Base-by-base conservation (phyloP, 2,113 vertebrate genomes). In the Nothobranchius furzeri region DNA sequence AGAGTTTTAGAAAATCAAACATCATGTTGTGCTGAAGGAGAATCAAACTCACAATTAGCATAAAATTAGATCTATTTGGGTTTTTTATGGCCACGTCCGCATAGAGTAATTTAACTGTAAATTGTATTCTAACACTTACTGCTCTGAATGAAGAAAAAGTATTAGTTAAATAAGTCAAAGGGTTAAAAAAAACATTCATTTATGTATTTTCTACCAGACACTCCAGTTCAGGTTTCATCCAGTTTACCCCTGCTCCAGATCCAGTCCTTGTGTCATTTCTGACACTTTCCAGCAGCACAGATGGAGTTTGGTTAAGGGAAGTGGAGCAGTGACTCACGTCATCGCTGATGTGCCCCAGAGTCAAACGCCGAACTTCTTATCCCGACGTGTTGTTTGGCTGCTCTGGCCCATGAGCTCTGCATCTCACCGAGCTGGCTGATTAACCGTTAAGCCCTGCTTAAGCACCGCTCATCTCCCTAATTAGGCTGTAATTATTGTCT, bases 381-480 rank as follows among this genome's bases (percentile, higher is more conserved):
- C 50, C 12, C 0, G 35, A 25, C n/a, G 48, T 47, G 60, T 61
- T 2, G 37, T 62, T 75, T 54, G 48, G 40, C 63, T 30, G 55
- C 60, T 4, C 37, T 4, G 30, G 60, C 63, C 54, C 67, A n/a
- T 49, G 63, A 74, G 76, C 69, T 85, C 59, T 61, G 62, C 60
- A 81, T 81, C 78, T 83, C 25, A 13, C 62, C 49, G 43, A 72
- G 76, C 58, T 1, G 71, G 46, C 67, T 13, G 82, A 85, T 91
- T 85, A 87, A 88, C 83, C 24, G 76, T 77, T 88, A 85, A 91
- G 85, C 86, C 55, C 48, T 20, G 49, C 75, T 88, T 84, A 91
- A 90, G 78, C 76, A 48, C 78, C 55, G 83, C 86, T 93, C 86
- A 87, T 89, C 91, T 86, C 82, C 82, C 79, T 91, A 91, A 92